A percentile compares a stretch with the other conserved stretches of the same genome.
Conservation (phyloP, 1,140 invertebrate genomes). For the Oncopeltus fasciatus region DNA sequence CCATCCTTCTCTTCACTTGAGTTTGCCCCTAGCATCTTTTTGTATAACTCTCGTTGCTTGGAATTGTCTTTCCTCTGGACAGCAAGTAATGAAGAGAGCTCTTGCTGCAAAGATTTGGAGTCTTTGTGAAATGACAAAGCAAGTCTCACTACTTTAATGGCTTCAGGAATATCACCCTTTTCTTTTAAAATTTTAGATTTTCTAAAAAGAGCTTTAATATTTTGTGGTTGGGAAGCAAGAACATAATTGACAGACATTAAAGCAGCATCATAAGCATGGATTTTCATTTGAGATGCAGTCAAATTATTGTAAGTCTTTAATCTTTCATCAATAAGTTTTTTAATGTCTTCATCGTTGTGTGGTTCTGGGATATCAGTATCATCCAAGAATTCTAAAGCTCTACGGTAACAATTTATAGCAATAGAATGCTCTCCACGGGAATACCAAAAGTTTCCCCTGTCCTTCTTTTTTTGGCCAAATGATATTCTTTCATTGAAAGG, state of each 20-base stretch:
- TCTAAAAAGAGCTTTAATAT: conserved; percentile 77
- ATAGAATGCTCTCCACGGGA: conserved; percentile 54
- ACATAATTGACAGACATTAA: conserved; percentile 66
- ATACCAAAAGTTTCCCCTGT: conserved; percentile 80
- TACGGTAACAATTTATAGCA: conserved; percentile 70
- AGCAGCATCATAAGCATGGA: conserved; percentile 65
- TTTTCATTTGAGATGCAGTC: conserved; percentile 75
- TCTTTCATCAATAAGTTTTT: conserved; percentile 53
- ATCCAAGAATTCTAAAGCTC: conserved; percentile 67
- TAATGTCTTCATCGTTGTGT: conserved; percentile 39
- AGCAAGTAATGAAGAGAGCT: conserved; percentile 40
- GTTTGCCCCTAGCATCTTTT: conserved; percentile 44
- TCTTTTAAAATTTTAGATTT: conserved; percentile 61
- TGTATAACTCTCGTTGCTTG: conserved; percentile 45
- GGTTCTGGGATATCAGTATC: conserved; percentile 28
- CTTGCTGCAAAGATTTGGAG: conserved; percentile 38
- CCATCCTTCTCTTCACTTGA: conserved; percentile 20
- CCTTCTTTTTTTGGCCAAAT: conserved; percentile 54
- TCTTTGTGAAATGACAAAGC: conserved; percentile 43
- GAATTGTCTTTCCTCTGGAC: conserved; percentile 38
- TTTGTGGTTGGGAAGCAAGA: conserved; percentile 63
- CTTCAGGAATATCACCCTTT: conserved; percentile 43
- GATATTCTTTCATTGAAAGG: conserved; percentile 39
- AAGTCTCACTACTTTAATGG: conserved; percentile 40
- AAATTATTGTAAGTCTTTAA: conserved; percentile 79